Conservation (phyloP, 1,140 invertebrate genomes). For the Steinernema khuongi region DNA sequence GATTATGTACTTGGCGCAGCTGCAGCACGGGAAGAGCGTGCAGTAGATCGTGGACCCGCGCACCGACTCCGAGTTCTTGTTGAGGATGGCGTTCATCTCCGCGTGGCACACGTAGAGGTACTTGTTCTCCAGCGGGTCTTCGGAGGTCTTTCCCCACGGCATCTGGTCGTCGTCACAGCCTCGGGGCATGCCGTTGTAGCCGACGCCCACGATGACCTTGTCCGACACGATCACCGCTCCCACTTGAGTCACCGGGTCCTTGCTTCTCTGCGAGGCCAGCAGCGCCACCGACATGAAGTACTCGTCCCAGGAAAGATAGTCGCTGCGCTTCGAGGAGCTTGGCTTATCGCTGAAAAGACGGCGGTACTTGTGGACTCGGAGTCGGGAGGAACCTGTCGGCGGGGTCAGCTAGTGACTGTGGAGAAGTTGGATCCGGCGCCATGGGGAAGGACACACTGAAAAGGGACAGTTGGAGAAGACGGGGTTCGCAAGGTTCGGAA, state of each 20-base stretch:
- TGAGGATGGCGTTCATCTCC: constrained; percentile 90
- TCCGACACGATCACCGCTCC: constrained; percentile 86
- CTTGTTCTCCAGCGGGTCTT: constrained; percentile 45
- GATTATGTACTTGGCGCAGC: constrained; percentile 90
- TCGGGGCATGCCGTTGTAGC: constrained; percentile 91
- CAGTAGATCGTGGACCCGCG: constrained; percentile 78
- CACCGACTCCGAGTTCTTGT: constrained; percentile 75
- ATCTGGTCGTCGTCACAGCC: constrained; percentile 81
- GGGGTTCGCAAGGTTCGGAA: too few relatives aligned
- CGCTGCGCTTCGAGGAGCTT: constrained; percentile 57
- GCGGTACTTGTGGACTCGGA: too few relatives aligned
- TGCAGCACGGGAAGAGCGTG: constrained; percentile 84
- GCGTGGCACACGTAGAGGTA: constrained; percentile 79
- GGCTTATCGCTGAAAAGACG: too few relatives aligned
- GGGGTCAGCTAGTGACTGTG: too few relatives aligned
- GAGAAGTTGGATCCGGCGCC: too few relatives aligned
- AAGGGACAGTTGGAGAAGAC: too few relatives aligned
- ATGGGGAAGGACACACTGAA: too few relatives aligned
- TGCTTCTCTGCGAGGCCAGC: constrained; percentile 78
- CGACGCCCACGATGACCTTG: constrained; percentile 83
- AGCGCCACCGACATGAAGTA: constrained; percentile 86
- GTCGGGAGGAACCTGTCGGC: too few relatives aligned
- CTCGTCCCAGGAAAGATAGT: constrained; percentile 73
- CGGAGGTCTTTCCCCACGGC: constrained; percentile 72
- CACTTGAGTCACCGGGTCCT: constrained; percentile 79